Base-by-base conservation (phyloP, 2,888 invertebrate species). In the Sycophila texana region DNA sequence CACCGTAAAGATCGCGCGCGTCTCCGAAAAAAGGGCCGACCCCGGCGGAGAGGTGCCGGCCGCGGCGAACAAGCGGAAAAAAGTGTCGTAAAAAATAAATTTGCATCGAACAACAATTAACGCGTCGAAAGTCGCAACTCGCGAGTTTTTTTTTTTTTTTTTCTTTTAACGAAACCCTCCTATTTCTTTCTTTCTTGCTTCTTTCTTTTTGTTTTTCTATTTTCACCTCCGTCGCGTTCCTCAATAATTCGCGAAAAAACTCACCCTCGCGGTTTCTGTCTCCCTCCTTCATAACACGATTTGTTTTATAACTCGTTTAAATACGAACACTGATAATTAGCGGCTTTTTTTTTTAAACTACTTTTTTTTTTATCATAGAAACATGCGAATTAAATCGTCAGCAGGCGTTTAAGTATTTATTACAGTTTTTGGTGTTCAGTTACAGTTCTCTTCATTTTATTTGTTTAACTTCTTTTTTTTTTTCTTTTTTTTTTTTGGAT, bases 361-460 rank as follows among this genome's bases (percentile, higher is more conserved):
- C 26, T 39, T 70, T 61, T 20, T 65, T 67, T 55, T 68, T 51
- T 13, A 57, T 74, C 57, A 18, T 60, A 75, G 71, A 74, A 74
- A 77, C 66, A 81, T 74, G 67, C 71, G 53, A 65, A 73, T 73
- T 79, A 76, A 77, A 79, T 79, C 55, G 58, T 81, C 72, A 81
- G 74, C 79, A 66, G 76, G 71, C 66, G 61, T 80, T 72, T 72
- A 65, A 85, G 85, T 85, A 84, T 84, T 85, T 81, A 84, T 88
- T 89, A 89, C 86, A 87, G 84, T 85, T 87, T 39, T 89, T 90
- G 89, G 89, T 89, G 89, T 90, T 89, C 88, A 87, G 85, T 89
- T 89, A 89, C 89, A 89, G 89, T 89, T 89, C 86, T 86, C 83
- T 83, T 86, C 82, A 82, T 81, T 79, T 80, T 67, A 39, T 81